Conservation (phyloP, 2,113 vertebrate genomes). For the Gallinago paraguaiae region DNA sequence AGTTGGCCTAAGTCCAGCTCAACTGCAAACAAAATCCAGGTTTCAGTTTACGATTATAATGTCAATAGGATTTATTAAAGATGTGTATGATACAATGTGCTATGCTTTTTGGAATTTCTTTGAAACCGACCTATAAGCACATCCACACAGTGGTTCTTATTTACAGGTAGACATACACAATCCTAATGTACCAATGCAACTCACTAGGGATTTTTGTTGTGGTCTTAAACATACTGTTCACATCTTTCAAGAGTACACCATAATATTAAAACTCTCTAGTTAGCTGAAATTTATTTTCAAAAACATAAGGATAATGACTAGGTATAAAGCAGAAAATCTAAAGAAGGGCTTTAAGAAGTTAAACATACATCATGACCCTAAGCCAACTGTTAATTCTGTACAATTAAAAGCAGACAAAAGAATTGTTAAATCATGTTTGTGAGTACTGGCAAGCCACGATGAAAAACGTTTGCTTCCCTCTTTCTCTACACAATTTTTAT, state of each 20-base stretch:
- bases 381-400: background rate
- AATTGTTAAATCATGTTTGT: background rate
- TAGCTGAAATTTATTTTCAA: background rate
- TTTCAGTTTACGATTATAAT: background rate
- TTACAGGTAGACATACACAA: background rate
- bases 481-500: background rate
- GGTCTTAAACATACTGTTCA: background rate
- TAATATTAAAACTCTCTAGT: background rate
- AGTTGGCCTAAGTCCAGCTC: background rate
- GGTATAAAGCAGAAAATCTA: background rate
- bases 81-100: accelerated
- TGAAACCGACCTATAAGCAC: background rate
- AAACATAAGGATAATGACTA: background rate
- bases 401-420: background rate
- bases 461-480: background rate
- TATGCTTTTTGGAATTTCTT: background rate
- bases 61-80: background rate
- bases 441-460: background rate
- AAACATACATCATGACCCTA: background rate
- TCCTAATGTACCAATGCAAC: background rate
- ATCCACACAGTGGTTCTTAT: background rate
- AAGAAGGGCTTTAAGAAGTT: background rate
- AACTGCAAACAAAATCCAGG: background rate
- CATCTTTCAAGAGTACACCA: background rate
- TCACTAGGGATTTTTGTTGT: background rate